Percentiles rank a stretch among this genome's conserved stretches.
Evolutionary conservation across 2,888 invertebrate genomes (phyloP).

Genomic region (Cheilosia vulpina): DNA sequence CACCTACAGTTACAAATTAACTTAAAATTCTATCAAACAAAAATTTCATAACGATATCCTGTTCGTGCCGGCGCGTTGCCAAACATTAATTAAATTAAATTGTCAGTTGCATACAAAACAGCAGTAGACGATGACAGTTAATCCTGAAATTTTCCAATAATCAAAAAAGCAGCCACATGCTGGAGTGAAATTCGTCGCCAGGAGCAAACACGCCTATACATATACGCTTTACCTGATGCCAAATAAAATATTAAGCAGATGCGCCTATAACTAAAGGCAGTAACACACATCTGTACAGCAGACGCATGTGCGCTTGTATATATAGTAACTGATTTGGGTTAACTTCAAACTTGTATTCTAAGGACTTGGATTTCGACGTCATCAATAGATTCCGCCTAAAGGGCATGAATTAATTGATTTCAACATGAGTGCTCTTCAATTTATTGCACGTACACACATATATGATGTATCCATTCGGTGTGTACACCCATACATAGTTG

Average conservation of each 20-base stretch:
- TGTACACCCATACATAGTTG: background rate
- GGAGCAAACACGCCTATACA: background rate
- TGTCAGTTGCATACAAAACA: constrained; percentile 9
- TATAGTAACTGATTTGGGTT: background rate
- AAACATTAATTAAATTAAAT: constrained; percentile 11
- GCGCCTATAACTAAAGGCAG: background rate
- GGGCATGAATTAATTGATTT: constrained; percentile 24
- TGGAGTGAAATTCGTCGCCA: background rate
- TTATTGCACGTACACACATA: background rate
- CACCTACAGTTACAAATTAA: background rate
- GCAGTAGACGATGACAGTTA: constrained; percentile 10
- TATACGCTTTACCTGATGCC: background rate
- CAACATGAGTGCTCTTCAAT: constrained; percentile 11
- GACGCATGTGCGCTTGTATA: background rate
- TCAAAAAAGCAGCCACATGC: background rate
- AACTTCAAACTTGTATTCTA: background rate
- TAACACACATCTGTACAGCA: background rate
- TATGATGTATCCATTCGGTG: too few species aligned
- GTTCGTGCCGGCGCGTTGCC: background rate
- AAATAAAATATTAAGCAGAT: constrained; percentile 1
- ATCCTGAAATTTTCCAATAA: constrained; percentile 15
- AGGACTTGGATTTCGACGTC: constrained; percentile 3
- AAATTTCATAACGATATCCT: background rate
- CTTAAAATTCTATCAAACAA: background rate
- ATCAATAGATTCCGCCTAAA: constrained; percentile 7